Evolutionary conservation across 2,797 vertebrate species (phyloP).

Genomic region (Xerus rutilus): DNA sequence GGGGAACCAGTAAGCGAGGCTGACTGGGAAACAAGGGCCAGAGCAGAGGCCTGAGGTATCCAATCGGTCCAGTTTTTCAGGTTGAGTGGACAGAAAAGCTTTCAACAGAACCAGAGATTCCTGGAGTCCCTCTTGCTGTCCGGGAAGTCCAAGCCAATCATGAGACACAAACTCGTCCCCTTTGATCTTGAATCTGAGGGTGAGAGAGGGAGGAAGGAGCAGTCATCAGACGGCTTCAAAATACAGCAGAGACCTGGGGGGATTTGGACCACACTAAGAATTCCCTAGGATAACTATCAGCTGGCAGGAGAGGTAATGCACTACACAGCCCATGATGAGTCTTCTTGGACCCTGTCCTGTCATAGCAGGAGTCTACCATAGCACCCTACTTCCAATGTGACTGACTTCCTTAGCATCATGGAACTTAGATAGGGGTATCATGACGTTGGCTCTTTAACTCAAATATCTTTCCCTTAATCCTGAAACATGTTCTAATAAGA

Average conservation of each 20-base stretch:
- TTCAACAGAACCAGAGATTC: neutral
- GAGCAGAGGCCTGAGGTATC: neutral
- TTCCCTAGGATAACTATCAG: neutral
- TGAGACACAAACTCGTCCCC: neutral
- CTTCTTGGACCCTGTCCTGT: neutral
- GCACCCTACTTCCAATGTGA: neutral
- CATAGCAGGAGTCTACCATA: neutral
- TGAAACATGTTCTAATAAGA: slow-evolving; percentile 17
- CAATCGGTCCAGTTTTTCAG: neutral
- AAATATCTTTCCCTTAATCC: neutral
- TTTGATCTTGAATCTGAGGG: neutral
- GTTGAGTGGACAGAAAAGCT: neutral
- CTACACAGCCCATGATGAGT: neutral
- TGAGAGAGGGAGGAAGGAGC: neutral
- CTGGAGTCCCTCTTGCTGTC: neutral
- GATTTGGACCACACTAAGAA: neutral
- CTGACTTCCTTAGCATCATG: neutral
- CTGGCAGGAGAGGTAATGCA: neutral
- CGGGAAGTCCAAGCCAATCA: neutral
- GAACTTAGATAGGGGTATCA: neutral
- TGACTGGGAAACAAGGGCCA: neutral
- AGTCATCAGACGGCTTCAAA: neutral
- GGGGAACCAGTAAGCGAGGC: neutral
- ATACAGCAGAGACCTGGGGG: neutral
- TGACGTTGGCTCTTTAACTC: neutral